Base-by-base conservation (phyloP, 1,140 invertebrate species). In the Cydia fagiglandana region DNA sequence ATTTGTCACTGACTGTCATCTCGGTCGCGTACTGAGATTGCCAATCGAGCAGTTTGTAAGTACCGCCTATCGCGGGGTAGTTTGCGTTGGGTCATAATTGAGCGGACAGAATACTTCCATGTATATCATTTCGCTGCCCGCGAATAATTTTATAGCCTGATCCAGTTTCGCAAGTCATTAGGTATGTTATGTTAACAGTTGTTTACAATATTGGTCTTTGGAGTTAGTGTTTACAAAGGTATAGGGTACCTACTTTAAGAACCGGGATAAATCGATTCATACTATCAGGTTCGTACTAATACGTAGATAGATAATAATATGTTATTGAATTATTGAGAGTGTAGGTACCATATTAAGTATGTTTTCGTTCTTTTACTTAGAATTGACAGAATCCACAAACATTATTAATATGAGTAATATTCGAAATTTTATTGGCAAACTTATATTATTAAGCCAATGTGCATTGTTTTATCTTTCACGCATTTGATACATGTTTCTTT, bases 151-250 rank as follows among this genome's bases (percentile, higher is more conserved):
- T 41, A 38, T 41, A 10, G 34, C 17, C 15, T 12, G 66, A 45
- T 70, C 66, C 34, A 70, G 6, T 70, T 70, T 41, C 30, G 34
- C 66, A 20, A 38, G 30, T 70, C 28, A 70, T 70, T 17, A n/a
- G n/a, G n/a, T 24, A 24, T 41, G 13, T 20, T 20, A n/a, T 24
- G 17, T 61, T 34, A 34, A 34, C 34, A 6, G 34, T 34, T 56
- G 53, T 56, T 17, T 17, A 47, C 45, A 15, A 4, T 15, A 4
- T 15, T 4, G 45, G 45, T 47, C 10, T 15, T 47, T 47, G 45
- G n/a, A 61, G 17, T 2, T 61, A 4, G 17, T 20, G 56, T 64
- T 28, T 64, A 64, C 20, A 24, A 30, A 64, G 10, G 17, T 64
- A 17, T 9, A 34, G 34, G 34, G 30, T 53, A 20, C 53, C 17